Evolutionary conservation across 1,140 invertebrate genomes (phyloP).

Genomic region (Neodiprion virginianus): DNA sequence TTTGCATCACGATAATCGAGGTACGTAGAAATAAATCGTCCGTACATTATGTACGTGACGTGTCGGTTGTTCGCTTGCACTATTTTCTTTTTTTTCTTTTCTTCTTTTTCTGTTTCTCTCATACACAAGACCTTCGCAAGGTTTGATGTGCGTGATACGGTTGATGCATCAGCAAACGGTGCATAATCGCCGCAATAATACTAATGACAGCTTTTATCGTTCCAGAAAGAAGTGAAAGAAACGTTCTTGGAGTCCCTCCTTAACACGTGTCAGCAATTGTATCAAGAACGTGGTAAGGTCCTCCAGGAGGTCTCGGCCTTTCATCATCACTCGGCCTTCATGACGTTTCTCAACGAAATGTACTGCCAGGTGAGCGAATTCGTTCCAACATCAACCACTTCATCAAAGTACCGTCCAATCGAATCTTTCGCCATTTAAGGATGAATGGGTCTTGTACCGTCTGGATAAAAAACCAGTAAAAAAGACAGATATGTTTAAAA

Average conservation of each 20-base stretch:
- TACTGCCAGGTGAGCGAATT: constrained; percentile 72
- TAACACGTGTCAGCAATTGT: constrained; percentile 90
- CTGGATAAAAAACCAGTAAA: no score
- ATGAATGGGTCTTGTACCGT: no score
- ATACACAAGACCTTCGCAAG: no score
- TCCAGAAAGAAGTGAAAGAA: constrained; percentile 80
- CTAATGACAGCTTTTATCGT: constrained; percentile 12
- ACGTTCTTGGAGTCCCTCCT: constrained; percentile 88
- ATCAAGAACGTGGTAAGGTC: constrained; percentile 80
- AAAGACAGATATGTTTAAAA: no score
- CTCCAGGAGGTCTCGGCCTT: constrained; percentile 47
- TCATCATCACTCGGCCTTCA: constrained; percentile 72
- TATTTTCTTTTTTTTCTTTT: no score
- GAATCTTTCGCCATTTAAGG: background rate
- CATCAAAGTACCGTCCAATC: background rate
- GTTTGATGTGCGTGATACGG: no score
- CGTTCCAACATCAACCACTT: background rate
- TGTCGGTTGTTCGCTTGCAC: no score
- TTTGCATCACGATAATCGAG: constrained; percentile 85
- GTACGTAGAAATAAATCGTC: constrained; percentile 41
- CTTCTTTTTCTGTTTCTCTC: no score
- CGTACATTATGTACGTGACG: no score
- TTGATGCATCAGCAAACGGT: no score
- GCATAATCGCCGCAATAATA: no score
- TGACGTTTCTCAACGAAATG: constrained; percentile 88